phyloP scores from a whole-genome alignment of 2,797 vertebrate species.

The Sebastes steindachneri region DNA sequence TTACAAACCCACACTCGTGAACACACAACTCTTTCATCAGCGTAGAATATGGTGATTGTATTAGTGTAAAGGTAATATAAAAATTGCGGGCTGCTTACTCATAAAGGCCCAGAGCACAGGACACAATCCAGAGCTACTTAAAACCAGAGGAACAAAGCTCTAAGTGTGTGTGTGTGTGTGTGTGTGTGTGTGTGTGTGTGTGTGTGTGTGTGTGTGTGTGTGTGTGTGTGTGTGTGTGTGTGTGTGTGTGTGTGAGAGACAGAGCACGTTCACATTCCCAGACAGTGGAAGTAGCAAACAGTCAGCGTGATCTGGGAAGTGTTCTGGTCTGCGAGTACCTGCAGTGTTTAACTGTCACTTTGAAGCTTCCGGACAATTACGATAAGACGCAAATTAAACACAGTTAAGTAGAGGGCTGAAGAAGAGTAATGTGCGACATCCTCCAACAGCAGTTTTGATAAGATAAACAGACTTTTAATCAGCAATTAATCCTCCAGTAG shows the following conservation, averaged over 20 bases:
- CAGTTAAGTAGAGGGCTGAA: constrained; percentile 2
- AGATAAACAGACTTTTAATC: constrained; percentile 1
- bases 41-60: constrained; percentile 10
- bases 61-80: constrained; percentile 18
- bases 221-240: constrained; percentile 22
- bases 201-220: constrained; percentile 11
- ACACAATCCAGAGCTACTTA: constrained; percentile 53
- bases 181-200: constrained; percentile 19
- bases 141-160: constrained; percentile 47
- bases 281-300: constrained; percentile 65
- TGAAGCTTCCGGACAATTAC: constrained; percentile 33
- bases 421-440: constrained; percentile 11
- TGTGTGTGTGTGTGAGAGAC: constrained; percentile 12
- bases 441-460: background rate
- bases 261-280: constrained; percentile 73
- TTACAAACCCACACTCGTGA: background rate
- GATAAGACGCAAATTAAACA: constrained; percentile 45
- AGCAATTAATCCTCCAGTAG: constrained; percentile 1
- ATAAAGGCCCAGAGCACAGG: constrained; percentile 17
- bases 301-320: constrained; percentile 55
- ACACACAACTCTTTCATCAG: background rate
- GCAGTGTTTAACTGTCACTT: constrained; percentile 69
- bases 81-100: constrained; percentile 37
- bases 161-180: constrained; percentile 23
- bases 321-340: constrained; percentile 48